Evolutionary conservation across 2,113 vertebrate genomes (phyloP).

Genomic region (Ceyx cyanopectus): DNA sequence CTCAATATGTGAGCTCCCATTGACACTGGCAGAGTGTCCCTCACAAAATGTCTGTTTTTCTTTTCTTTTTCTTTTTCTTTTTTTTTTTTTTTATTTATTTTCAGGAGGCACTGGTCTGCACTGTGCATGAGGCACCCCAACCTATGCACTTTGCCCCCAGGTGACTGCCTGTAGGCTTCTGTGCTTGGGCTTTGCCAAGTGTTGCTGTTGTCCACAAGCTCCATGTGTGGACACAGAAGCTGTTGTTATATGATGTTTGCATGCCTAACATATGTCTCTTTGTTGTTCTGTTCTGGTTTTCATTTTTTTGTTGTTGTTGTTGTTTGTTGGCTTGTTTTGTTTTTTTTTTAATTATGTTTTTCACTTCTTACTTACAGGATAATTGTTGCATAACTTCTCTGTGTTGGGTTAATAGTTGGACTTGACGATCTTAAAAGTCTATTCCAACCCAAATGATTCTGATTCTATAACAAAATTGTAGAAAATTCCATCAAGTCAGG

Average conservation of each 20-base stretch:
- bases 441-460: neutral
- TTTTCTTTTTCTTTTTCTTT: no score
- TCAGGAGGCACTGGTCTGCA: neutral
- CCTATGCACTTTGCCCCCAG: accelerated
- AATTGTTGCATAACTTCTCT: neutral
- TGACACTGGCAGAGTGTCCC: neutral
- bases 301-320: no score
- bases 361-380: neutral
- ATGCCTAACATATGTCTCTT: neutral
- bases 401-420: no score
- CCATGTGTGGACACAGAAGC: accelerated
- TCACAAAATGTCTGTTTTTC: neutral
- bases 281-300: no score
- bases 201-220: neutral
- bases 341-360: neutral
- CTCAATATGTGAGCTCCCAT: neutral
- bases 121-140: neutral
- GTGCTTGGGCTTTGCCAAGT: neutral
- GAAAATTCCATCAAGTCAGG: neutral
- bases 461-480: neutral
- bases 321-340: neutral
- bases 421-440: neutral
- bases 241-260: neutral
- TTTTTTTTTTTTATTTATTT: neutral
- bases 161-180: accelerated